These are phyloP conservation scores for Melanchra persicariae DNA, from an alignment of 2,888 invertebrate genomes.

Conservation along the genomic window DNA sequence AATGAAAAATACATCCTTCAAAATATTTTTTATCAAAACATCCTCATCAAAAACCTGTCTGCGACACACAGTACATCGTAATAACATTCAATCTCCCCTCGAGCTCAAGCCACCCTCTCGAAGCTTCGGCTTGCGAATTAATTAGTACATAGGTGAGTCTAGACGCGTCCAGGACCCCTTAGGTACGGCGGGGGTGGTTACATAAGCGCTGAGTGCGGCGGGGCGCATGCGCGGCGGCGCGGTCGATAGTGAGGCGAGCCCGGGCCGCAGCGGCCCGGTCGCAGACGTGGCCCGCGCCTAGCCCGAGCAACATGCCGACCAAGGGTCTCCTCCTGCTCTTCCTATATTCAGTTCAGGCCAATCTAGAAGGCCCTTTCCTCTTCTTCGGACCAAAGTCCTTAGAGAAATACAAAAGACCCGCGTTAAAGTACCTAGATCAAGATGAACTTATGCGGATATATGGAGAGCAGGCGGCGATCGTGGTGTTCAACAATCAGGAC, in stretches of 20 bases:
- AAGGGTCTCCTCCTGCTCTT: slow-evolving; percentile 59
- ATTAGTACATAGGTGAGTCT: slow-evolving; percentile 40
- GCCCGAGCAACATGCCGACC: slow-evolving; percentile 55
- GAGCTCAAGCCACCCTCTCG: slow-evolving; percentile 11
- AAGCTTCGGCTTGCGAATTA: slow-evolving; percentile 16
- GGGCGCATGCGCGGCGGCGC: slow-evolving; percentile 52
- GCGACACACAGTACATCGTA: not conserved
- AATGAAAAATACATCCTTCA: not conserved
- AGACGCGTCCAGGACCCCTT: slow-evolving; percentile 40
- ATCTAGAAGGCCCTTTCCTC: slow-evolving; percentile 91
- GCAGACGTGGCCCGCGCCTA: slow-evolving; percentile 47
- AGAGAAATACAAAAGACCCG: slow-evolving; percentile 86
- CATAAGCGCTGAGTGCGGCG: slow-evolving; percentile 1
- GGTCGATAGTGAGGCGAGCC: slow-evolving; percentile 50
- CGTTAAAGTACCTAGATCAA: slow-evolving; percentile 88
- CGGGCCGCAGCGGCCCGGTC: not conserved
- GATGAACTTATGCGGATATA: slow-evolving; percentile 91
- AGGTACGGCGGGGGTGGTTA: slow-evolving; percentile 40
- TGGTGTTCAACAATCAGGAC: slow-evolving; percentile 91
- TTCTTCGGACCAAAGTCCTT: slow-evolving; percentile 91
- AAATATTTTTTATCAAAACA: not conserved
- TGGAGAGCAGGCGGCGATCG: slow-evolving; percentile 90
- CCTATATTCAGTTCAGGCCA: slow-evolving; percentile 76
- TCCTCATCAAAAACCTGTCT: not conserved
- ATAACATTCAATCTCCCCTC: slow-evolving; percentile 12